These are phyloP conservation scores for Urocynchramus pylzowi DNA, from an alignment of 2,113 vertebrate genomes.

Conservation along the genomic window DNA sequence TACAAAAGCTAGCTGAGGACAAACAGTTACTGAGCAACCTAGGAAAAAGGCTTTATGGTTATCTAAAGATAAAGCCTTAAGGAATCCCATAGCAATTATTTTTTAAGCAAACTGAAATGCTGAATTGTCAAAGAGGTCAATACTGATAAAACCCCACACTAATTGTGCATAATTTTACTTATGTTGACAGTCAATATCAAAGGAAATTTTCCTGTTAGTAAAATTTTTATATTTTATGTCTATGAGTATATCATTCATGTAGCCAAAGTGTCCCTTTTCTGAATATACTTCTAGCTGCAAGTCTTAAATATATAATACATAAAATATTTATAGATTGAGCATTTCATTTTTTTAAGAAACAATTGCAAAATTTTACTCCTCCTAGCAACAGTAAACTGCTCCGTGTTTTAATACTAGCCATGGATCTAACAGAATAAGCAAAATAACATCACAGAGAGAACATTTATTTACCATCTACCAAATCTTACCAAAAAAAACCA, in stretches of 20 bases:
- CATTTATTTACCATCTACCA: not conserved
- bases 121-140: not conserved
- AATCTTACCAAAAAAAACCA: not conserved
- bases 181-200: not conserved
- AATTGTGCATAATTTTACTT: not conserved
- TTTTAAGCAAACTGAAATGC: not conserved
- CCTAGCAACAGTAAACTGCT: not conserved
- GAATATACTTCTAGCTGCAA: not conserved
- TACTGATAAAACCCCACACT: not conserved
- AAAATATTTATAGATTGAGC: not conserved
- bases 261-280: not conserved
- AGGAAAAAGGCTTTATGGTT: not conserved
- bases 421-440: not conserved
- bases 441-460: not conserved
- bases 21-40: not conserved
- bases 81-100: not conserved
- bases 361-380: not conserved
- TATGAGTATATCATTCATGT: not conserved
- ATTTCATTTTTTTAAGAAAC: not conserved
- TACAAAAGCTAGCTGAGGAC: not conserved
- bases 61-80: not conserved
- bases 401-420: accelerated
- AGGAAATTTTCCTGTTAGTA: not conserved
- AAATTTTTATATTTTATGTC: not conserved
- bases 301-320: not conserved